These are phyloP conservation scores for Erebia epiphron DNA, from an alignment of 2,888 invertebrate species.

Conservation along the genomic window DNA sequence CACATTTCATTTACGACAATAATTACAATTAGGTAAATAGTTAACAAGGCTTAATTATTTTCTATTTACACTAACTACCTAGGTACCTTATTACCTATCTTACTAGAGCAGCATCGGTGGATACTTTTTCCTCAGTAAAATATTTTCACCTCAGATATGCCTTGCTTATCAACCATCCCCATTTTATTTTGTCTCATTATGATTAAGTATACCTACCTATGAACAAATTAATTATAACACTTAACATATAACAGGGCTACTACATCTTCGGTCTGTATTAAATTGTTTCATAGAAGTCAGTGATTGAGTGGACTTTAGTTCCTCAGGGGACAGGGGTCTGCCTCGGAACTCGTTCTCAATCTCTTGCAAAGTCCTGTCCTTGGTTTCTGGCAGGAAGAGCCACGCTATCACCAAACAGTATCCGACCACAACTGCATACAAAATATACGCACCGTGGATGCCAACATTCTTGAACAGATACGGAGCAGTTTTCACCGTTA, in stretches of 20 bases:
- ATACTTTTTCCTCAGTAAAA: too few relatives aligned
- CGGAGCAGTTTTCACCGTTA: slow-evolving; percentile 64
- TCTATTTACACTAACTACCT: too few relatives aligned
- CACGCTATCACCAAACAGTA: slow-evolving; percentile 58
- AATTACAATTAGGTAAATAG: too few relatives aligned
- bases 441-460: slow-evolving; percentile 57
- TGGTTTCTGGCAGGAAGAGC: slow-evolving; percentile 65
- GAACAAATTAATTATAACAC: neutral
- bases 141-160: neutral
- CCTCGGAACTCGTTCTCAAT: slow-evolving; percentile 72
- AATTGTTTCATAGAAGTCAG: slow-evolving; percentile 48
- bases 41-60: too few relatives aligned
- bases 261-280: slow-evolving; percentile 50
- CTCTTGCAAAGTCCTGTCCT: slow-evolving; percentile 68
- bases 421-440: slow-evolving; percentile 55
- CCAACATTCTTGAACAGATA: slow-evolving; percentile 53
- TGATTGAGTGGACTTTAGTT: slow-evolving; percentile 52
- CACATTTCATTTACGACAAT: too few relatives aligned
- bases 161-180: too few relatives aligned
- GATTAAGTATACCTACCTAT: too few relatives aligned
- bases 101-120: too few relatives aligned
- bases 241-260: slow-evolving; percentile 47
- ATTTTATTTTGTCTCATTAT: neutral
- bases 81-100: too few relatives aligned
- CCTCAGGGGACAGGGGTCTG: slow-evolving; percentile 50